A percentile compares a stretch with the other conserved stretches of the same genome.
Evolutionary conservation across 1,140 invertebrate genomes (phyloP).

Genomic region (Ruditapes philippinarum): DNA sequence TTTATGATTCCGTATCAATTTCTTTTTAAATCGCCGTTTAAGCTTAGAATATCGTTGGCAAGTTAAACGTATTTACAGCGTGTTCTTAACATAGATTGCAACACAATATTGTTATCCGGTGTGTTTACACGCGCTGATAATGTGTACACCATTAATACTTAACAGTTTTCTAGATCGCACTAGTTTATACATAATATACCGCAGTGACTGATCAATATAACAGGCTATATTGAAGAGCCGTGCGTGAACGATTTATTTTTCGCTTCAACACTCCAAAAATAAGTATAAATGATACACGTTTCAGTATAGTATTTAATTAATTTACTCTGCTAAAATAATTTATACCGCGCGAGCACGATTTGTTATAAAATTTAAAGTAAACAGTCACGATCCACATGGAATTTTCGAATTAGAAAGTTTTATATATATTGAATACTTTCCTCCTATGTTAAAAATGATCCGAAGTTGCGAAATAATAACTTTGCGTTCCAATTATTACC

Average conservation of each 20-base stretch:
- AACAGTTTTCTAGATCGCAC: constrained; percentile 23
- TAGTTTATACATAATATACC: constrained; percentile 1
- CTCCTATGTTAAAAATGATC: no score
- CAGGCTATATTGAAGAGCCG: not conserved
- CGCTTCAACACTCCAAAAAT: not conserved
- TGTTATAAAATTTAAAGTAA: no score
- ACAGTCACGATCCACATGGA: no score
- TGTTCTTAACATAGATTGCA: constrained; percentile 6
- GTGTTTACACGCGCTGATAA: constrained; percentile 48
- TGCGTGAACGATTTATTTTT: constrained; percentile 21
- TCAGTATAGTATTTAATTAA: no score
- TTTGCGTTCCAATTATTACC: no score
- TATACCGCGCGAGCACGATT: no score
- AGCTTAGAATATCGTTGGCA: not conserved
- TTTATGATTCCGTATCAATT: not conserved
- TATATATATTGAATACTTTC: no score
- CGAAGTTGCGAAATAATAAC: no score
- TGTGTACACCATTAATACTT: constrained; percentile 42
- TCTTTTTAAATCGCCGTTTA: not conserved
- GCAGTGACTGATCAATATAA: constrained; percentile 14
- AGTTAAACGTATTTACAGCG: not conserved
- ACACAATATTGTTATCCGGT: constrained; percentile 29
- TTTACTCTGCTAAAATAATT: no score
- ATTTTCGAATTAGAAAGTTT: no score
- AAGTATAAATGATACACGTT: no score